phyloP scores from a whole-genome alignment of 2,888 invertebrate species.

The Neuroscelio doddi region DNA sequence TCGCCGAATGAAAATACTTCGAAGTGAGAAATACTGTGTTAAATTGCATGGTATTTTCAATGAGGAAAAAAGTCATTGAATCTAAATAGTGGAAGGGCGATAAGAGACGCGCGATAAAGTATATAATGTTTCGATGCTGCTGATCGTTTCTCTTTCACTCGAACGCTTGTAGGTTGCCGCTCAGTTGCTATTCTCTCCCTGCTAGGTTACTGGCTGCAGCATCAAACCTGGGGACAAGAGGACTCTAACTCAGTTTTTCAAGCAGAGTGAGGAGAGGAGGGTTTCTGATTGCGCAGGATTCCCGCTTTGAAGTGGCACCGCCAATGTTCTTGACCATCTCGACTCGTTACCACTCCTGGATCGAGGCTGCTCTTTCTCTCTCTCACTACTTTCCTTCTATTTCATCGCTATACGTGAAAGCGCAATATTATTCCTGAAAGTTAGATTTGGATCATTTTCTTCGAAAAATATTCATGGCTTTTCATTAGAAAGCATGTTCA shows the following conservation, averaged over 20 bases:
- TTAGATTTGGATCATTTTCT: slow-evolving; percentile 22
- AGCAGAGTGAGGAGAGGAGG: slow-evolving; percentile 52
- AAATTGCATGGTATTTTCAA: neutral
- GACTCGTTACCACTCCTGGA: slow-evolving; percentile 66
- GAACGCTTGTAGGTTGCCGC: slow-evolving; percentile 14
- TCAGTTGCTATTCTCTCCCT: slow-evolving; percentile 35
- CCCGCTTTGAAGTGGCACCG: slow-evolving; percentile 70
- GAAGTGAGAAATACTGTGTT: neutral
- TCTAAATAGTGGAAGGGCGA: slow-evolving; percentile 2
- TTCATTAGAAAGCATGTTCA: slow-evolving; percentile 2
- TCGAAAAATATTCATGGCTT: slow-evolving; percentile 1
- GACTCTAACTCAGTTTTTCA: slow-evolving; percentile 63
- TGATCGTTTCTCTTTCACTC: slow-evolving; percentile 28
- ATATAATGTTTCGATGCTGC: slow-evolving; percentile 17
- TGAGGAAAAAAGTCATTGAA: neutral
- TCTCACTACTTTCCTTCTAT: slow-evolving; percentile 33
- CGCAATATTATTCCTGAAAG: slow-evolving; percentile 25
- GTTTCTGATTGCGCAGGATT: slow-evolving; percentile 68
- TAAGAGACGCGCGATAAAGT: slow-evolving; percentile 18
- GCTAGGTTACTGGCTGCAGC: slow-evolving; percentile 17
- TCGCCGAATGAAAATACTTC: neutral
- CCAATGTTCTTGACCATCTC: slow-evolving; percentile 65
- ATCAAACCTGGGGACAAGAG: slow-evolving; percentile 44
- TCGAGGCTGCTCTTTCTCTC: slow-evolving; percentile 51
- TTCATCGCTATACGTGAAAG: slow-evolving; percentile 33